A percentile compares a stretch with the other conserved stretches of the same genome.
Evolutionary conservation across 2,797 vertebrate species (phyloP).

Genomic region (Amblyraja radiata): DNA sequence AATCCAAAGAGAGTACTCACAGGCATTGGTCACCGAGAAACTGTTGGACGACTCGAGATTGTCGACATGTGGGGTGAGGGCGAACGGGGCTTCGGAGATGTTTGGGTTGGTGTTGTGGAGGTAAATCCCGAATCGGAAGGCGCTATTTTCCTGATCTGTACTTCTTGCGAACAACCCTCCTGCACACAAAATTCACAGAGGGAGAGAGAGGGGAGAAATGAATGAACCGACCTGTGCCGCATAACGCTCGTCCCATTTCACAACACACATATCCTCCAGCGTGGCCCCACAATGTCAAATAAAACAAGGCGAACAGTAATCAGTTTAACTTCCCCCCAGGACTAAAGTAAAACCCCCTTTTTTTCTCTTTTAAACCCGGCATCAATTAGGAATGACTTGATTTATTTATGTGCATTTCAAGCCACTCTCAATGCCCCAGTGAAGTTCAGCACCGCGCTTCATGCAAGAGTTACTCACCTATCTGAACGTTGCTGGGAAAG

Average conservation of each 20-base stretch:
- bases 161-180: slow-evolving; percentile 98
- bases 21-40: slow-evolving; percentile 98
- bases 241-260: neutral
- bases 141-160: slow-evolving; percentile 98
- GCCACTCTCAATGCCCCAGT: neutral
- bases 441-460: neutral
- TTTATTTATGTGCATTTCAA: neutral
- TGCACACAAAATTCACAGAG: slow-evolving; percentile 53
- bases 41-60: slow-evolving; percentile 99
- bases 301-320: neutral
- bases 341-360: neutral
- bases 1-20: slow-evolving; percentile 66
- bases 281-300: neutral
- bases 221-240: slow-evolving; percentile 18
- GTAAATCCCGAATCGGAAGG: slow-evolving; percentile 97
- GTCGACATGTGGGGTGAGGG: slow-evolving; percentile 97
- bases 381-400: neutral
- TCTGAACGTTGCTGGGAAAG: slow-evolving; percentile 96
- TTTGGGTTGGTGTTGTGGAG: slow-evolving; percentile 99
- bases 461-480: slow-evolving; percentile 68
- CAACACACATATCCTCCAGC: neutral
- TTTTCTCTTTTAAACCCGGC: neutral
- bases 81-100: slow-evolving; percentile 95
- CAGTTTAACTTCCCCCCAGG: neutral
- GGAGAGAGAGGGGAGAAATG: slow-evolving; percentile 27